Evolutionary conservation across 1,140 invertebrate genomes (phyloP).

Genomic region (Leptinotarsa undecemlineata): DNA sequence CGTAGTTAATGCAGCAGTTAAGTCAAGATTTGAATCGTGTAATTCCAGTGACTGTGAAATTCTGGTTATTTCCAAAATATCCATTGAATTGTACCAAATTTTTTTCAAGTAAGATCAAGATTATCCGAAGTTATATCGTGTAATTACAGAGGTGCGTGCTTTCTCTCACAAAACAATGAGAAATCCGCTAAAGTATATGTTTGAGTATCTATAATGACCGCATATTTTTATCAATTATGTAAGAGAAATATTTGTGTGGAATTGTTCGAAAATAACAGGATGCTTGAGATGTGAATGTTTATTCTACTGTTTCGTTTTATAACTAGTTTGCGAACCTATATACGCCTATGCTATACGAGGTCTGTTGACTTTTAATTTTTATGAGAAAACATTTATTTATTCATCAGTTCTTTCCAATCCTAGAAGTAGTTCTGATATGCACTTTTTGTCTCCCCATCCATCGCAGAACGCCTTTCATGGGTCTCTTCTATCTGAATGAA

Average conservation of each 20-base stretch:
- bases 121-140: background rate
- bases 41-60: slow-evolving; percentile 1
- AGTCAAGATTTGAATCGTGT: background rate
- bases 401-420: too few species aligned
- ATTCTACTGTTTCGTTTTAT: background rate
- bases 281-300: background rate
- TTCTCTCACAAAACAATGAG: slow-evolving; percentile 8
- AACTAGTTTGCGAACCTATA: background rate
- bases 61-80: background rate
- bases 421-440: too few species aligned
- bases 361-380: too few species aligned
- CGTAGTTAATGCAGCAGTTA: background rate
- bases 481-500: too few species aligned
- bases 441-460: too few species aligned
- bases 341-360: too few species aligned
- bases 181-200: background rate
- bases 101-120: background rate
- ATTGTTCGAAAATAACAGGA: background rate
- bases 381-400: too few species aligned
- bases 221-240: background rate
- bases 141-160: slow-evolving; percentile 5
- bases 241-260: background rate
- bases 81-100: background rate
- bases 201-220: background rate
- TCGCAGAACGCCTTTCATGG: too few species aligned